Percentiles rank a stretch among this genome's conserved stretches.
Conservation (phyloP, 2,797 vertebrate genomes). For the Enteromius unitaeniatus region DNA sequence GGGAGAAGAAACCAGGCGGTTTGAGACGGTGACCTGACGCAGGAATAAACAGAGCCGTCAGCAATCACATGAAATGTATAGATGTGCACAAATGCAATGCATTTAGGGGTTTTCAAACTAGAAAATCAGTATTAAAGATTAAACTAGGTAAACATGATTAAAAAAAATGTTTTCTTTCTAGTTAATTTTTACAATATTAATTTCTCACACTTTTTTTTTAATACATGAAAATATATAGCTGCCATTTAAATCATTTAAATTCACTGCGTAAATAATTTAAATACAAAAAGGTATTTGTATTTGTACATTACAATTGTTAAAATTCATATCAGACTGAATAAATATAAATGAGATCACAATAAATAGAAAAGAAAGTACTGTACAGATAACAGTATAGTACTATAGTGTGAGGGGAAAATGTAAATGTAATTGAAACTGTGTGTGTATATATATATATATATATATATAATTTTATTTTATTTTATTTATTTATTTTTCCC, state of each 20-base stretch:
- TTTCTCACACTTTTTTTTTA: no score
- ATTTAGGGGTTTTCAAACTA: no score
- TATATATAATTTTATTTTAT: no score
- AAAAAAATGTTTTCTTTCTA: no score
- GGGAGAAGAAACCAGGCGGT: conserved; percentile 89
- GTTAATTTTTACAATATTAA: background rate
- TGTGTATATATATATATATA: no score
- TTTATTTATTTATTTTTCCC: no score
- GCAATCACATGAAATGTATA: background rate
- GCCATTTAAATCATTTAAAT: no score
- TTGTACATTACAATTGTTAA: background rate
- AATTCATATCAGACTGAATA: background rate
- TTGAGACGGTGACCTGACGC: conserved; percentile 89
- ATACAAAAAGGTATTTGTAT: no score
- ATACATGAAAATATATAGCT: background rate
- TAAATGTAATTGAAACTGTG: background rate
- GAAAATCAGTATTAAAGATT: background rate
- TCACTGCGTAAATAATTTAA: background rate
- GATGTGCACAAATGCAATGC: background rate
- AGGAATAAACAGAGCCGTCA: background rate
- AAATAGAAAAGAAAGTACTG: no score
- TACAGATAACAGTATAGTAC: background rate
- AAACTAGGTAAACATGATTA: background rate
- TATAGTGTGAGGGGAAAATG: background rate
- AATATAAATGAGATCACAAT: background rate